Percentiles rank a stretch among this genome's conserved stretches.
Conservation (phyloP, 2,113 vertebrate genomes). For the Hippocampus mohnikei region DNA sequence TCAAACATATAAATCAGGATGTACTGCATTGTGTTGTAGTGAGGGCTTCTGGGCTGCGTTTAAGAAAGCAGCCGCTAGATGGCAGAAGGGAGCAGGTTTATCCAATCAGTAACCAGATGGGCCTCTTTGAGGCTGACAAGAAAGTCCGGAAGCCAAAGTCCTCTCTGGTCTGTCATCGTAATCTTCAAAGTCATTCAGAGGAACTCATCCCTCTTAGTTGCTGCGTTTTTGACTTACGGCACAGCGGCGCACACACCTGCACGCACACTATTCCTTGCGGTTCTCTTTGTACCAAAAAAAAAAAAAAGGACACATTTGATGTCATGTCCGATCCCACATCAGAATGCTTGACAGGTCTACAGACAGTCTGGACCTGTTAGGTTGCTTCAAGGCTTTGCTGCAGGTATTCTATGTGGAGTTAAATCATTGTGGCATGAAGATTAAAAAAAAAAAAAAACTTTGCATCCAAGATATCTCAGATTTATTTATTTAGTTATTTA, state of each 20-base stretch:
- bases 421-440: no score
- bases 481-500: no score
- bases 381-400: no score
- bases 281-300: conserved; percentile 21
- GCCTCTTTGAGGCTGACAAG: conserved; percentile 45
- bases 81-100: conserved; percentile 7
- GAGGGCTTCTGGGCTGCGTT: conserved; percentile 18
- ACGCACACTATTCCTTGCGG: conserved; percentile 5
- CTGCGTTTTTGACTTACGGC: conserved; percentile 25
- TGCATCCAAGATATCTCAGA: no score
- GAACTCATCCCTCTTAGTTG: conserved; percentile 33
- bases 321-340: conserved; percentile 15
- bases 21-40: neutral
- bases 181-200: conserved; percentile 58
- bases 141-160: conserved; percentile 35
- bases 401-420: no score
- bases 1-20: neutral
- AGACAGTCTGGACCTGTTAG: conserved; percentile 11
- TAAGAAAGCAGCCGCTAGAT: conserved; percentile 28
- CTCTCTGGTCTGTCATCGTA: conserved; percentile 56
- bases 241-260: neutral
- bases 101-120: conserved; percentile 28
- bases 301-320: conserved; percentile 32
- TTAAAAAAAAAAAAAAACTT: no score
- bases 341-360: conserved; percentile 11